Evolutionary conservation across 2,888 invertebrate species (phyloP).

Genomic region (Parnassius apollo): DNA sequence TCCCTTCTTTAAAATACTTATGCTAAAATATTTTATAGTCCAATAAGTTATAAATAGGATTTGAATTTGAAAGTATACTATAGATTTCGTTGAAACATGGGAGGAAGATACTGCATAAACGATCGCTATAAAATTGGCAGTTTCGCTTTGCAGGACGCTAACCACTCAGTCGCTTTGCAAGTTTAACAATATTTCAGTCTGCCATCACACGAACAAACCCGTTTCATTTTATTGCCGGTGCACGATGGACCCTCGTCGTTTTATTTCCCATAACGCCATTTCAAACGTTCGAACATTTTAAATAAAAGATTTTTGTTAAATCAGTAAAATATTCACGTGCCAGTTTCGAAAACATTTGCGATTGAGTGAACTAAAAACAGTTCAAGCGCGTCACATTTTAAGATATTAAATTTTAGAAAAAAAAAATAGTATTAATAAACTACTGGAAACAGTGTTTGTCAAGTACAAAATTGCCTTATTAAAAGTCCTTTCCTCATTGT

Average conservation of each 20-base stretch:
- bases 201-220: constrained; percentile 48
- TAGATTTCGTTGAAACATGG: constrained; percentile 22
- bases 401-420: too few relatives aligned
- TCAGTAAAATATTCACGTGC: constrained; percentile 29
- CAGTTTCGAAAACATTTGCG: constrained; percentile 25
- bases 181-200: constrained; percentile 72
- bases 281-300: constrained; percentile 40
- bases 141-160: constrained; percentile 41
- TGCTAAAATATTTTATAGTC: not conserved
- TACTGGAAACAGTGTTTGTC: too few relatives aligned
- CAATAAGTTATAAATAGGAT: not conserved
- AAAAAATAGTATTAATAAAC: too few relatives aligned
- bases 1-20: too few relatives aligned
- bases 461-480: too few relatives aligned
- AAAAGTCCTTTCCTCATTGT: too few relatives aligned
- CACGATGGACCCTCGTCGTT: constrained; percentile 56
- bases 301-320: constrained; percentile 31
- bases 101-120: constrained; percentile 32
- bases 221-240: constrained; percentile 58
- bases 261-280: constrained; percentile 54
- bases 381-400: not conserved
- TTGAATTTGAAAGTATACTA: constrained; percentile 7
- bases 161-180: constrained; percentile 63
- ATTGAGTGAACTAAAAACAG: constrained; percentile 13
- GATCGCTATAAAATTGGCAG: constrained; percentile 39